Evolutionary conservation across 2,113 vertebrate species (phyloP).

Genomic region (Syngnathus scovelli): DNA sequence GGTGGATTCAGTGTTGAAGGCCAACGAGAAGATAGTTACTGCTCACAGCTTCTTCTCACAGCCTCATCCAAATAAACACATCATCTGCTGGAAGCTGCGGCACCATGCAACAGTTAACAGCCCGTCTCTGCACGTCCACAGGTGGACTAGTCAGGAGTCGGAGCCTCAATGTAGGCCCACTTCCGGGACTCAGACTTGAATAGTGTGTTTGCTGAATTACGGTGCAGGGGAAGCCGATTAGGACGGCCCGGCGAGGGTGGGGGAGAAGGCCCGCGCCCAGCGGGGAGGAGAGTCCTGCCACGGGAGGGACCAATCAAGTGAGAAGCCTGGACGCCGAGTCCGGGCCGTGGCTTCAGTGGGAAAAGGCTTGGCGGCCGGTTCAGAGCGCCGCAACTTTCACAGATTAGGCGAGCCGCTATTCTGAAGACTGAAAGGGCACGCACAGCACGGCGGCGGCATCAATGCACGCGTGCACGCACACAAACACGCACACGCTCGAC

Average conservation of each 20-base stretch:
- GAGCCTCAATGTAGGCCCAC: constrained; percentile 45
- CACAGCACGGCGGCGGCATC: constrained; percentile 97
- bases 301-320: constrained; percentile 95
- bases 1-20: constrained; percentile 56
- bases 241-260: constrained; percentile 74
- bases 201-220: constrained; percentile 74
- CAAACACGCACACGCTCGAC: constrained; percentile 23
- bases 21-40: constrained; percentile 63
- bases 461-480: constrained; percentile 77
- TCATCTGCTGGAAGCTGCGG: constrained; percentile 60
- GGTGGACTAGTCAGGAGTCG: constrained; percentile 49
- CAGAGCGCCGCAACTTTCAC: constrained; percentile 96
- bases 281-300: constrained; percentile 89
- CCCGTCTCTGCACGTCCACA: constrained; percentile 44
- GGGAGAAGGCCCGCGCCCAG: constrained; percentile 89
- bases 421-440: constrained; percentile 88
- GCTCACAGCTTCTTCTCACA: constrained; percentile 43
- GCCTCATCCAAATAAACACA: constrained; percentile 67
- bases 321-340: constrained; percentile 91
- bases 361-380: constrained; percentile 93
- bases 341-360: constrained; percentile 90
- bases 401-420: constrained; percentile 99
- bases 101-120: constrained; percentile 53
- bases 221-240: constrained; percentile 85
- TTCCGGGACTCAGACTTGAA: constrained; percentile 52